A percentile compares a stretch with the other conserved stretches of the same genome.
Evolutionary conservation across 2,113 vertebrate species (phyloP).

Genomic region (Engystomops pustulosus): DNA sequence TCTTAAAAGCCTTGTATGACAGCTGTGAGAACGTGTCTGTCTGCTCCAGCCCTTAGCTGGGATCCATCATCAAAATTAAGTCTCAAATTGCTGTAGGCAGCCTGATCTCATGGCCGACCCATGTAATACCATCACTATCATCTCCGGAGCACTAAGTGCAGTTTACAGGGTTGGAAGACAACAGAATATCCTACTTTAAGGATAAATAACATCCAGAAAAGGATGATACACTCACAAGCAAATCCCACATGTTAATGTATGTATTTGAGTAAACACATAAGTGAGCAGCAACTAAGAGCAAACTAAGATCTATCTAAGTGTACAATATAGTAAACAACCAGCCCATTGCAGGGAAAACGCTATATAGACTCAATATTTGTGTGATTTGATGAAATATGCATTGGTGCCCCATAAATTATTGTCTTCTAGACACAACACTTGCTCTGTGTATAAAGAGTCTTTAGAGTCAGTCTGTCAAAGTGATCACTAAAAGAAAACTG

Average conservation of each 20-base stretch:
- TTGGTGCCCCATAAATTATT: no score
- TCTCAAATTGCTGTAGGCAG: slow-evolving; percentile 20
- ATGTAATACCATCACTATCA: neutral
- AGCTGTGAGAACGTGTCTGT: slow-evolving; percentile 41
- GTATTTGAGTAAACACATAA: neutral
- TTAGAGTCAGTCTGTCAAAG: no score
- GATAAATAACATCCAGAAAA: neutral
- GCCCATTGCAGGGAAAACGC: no score
- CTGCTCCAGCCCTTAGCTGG: slow-evolving; percentile 26
- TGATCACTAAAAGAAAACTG: no score
- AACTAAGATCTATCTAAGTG: no score
- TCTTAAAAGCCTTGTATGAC: slow-evolving; percentile 20
- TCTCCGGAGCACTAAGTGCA: neutral
- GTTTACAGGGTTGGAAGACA: neutral
- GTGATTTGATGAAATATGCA: no score
- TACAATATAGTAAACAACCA: no score
- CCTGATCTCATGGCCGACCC: slow-evolving; percentile 30
- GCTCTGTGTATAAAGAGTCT: no score
- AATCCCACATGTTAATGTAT: neutral
- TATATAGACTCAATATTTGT: no score
- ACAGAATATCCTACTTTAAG: neutral
- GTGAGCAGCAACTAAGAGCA: no score
- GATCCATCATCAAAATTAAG: slow-evolving; percentile 36
- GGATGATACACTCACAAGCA: neutral
- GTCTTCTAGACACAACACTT: no score